These are phyloP conservation scores for Mimumesa dahlbomi DNA, from an alignment of 2,888 invertebrate genomes.

Conservation along the genomic window DNA sequence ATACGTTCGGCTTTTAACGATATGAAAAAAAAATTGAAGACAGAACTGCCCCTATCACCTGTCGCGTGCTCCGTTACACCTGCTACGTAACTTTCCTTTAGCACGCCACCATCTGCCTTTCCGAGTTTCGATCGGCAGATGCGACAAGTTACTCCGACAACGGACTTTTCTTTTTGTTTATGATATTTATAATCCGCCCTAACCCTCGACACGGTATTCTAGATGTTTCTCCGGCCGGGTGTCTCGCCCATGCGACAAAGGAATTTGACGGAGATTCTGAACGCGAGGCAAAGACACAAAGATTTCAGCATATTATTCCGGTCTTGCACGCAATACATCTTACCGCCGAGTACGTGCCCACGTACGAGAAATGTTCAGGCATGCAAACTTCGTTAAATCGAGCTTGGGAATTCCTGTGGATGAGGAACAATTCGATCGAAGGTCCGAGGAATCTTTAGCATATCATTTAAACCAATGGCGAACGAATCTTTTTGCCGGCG, in stretches of 20 bases:
- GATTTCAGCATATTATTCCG: constrained; percentile 49
- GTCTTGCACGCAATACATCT: constrained; percentile 52
- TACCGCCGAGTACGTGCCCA: constrained; percentile 27
- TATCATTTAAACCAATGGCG: no score
- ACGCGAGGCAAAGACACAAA: neutral
- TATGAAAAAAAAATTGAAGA: neutral
- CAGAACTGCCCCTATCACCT: constrained; percentile 53
- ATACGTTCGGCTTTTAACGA: neutral
- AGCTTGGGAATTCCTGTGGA: constrained; percentile 46
- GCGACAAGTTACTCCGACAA: constrained; percentile 12
- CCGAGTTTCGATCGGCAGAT: constrained; percentile 38
- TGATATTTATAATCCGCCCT: no score
- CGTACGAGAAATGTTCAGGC: constrained; percentile 47
- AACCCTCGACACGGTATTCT: no score
- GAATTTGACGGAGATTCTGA: neutral
- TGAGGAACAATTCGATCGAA: constrained; percentile 7
- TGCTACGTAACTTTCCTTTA: constrained; percentile 55
- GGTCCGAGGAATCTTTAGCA: neutral
- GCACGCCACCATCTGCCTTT: constrained; percentile 50
- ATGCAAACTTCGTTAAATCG: constrained; percentile 50
- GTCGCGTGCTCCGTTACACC: constrained; percentile 53
- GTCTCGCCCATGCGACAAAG: no score
- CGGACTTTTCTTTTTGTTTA: no score
- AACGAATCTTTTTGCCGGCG: no score
- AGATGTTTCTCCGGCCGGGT: no score